A percentile compares a stretch with the other conserved stretches of the same genome.
Conservation (phyloP, 2,888 invertebrate genomes). For the Phaedon cochleariae region DNA sequence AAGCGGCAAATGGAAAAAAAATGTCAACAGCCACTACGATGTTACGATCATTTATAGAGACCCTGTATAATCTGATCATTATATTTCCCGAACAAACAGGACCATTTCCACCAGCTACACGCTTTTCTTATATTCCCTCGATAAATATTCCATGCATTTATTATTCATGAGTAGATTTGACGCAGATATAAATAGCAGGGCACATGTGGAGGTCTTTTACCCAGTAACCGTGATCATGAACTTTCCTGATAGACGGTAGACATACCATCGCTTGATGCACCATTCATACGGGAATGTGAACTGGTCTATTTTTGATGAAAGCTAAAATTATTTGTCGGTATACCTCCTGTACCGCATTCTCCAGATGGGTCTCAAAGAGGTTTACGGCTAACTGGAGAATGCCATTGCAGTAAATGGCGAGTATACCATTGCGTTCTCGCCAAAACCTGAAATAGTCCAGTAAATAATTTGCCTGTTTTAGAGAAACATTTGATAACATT, state of each 20-base stretch:
- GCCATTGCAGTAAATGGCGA: background rate
- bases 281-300: background rate
- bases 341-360: background rate
- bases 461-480: too few species aligned
- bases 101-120: too few species aligned
- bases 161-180: background rate
- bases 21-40: too few species aligned
- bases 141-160: background rate
- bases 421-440: too few species aligned
- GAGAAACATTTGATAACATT: too few species aligned
- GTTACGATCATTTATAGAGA: too few species aligned
- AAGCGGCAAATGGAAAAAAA: too few species aligned
- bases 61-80: too few species aligned
- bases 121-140: background rate
- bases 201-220: slow-evolving; percentile 1
- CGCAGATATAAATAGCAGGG: slow-evolving; percentile 6
- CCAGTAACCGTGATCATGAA: slow-evolving; percentile 7
- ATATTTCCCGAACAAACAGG: too few species aligned
- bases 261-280: background rate
- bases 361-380: background rate
- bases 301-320: background rate
- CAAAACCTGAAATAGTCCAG: too few species aligned
- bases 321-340: background rate
- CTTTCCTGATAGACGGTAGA: background rate
- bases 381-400: background rate